Conservation (phyloP, 2,888 invertebrate species). For the Baronia brevicornis region DNA sequence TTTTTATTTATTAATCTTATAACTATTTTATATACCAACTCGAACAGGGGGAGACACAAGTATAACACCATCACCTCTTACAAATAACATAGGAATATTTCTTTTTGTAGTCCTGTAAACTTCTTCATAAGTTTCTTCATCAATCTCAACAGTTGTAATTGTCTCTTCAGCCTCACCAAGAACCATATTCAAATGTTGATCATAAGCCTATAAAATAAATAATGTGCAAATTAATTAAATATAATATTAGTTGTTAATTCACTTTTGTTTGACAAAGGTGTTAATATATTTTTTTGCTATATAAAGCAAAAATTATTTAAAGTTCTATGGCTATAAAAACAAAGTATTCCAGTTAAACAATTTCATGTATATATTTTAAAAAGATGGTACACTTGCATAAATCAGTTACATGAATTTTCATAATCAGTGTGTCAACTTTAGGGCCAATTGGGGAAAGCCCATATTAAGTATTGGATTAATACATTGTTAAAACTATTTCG, state of each 20-base stretch:
- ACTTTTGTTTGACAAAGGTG: no score
- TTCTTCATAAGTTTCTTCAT: constrained; percentile 99
- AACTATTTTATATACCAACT: constrained; percentile 70
- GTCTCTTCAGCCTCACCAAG: constrained; percentile 98
- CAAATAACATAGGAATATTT: constrained; percentile 98
- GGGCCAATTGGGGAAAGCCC: no score
- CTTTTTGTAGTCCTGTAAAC: constrained; percentile 97
- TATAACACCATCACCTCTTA: constrained; percentile 99
- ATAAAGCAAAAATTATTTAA: no score
- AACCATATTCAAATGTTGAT: constrained; percentile 99
- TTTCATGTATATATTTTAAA: constrained; percentile 3
- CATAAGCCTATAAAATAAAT: constrained; percentile 86
- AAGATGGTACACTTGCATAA: not conserved
- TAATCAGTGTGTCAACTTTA: no score
- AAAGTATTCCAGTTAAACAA: no score
- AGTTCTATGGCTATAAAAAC: no score
- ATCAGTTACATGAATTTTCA: no score
- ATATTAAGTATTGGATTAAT: no score
- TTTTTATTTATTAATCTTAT: constrained; percentile 22
- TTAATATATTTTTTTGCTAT: no score
- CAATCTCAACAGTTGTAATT: constrained; percentile 97
- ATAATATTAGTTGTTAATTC: no score
- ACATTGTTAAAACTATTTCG: no score
- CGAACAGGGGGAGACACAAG: constrained; percentile 96
- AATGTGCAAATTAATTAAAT: no score